phyloP scores from a whole-genome alignment of 2,113 vertebrate species.

The Ailurus styani region DNA sequence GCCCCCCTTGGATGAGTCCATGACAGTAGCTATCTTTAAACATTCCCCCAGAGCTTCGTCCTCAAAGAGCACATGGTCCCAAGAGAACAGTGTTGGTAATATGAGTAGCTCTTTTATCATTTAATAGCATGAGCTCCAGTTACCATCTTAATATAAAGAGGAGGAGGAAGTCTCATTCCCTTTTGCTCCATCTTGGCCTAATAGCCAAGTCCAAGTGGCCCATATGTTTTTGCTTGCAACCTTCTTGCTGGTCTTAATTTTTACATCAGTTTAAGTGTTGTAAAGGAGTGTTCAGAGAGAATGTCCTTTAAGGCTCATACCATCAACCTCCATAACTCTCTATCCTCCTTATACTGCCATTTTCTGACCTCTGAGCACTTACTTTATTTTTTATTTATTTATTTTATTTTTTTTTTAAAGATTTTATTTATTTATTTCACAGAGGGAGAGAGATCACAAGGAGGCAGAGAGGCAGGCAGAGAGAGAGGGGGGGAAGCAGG shows the following conservation, averaged over 20 bases:
- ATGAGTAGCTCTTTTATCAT: background rate
- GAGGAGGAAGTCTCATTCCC: background rate
- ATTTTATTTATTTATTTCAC: too few species aligned
- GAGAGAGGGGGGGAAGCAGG: too few species aligned
- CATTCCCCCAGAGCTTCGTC: background rate
- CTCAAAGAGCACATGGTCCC: background rate
- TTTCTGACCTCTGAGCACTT: background rate
- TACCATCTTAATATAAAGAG: background rate
- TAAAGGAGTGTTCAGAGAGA: background rate
- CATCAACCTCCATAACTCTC: background rate
- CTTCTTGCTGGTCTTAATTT: background rate
- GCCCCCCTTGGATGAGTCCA: background rate
- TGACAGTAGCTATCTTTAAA: background rate
- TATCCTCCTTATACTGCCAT: background rate
- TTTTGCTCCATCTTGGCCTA: background rate
- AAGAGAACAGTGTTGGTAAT: background rate
- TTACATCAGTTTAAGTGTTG: background rate
- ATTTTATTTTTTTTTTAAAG: too few species aligned
- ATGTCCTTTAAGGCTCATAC: background rate
- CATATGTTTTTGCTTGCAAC: background rate
- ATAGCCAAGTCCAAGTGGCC: background rate
- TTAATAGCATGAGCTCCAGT: background rate
- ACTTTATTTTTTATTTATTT: too few species aligned
- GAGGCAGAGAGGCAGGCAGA: too few species aligned
- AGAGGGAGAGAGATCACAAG: too few species aligned